Base-by-base conservation (phyloP, 2,888 invertebrate species). In the Melinaea marsaeus region DNA sequence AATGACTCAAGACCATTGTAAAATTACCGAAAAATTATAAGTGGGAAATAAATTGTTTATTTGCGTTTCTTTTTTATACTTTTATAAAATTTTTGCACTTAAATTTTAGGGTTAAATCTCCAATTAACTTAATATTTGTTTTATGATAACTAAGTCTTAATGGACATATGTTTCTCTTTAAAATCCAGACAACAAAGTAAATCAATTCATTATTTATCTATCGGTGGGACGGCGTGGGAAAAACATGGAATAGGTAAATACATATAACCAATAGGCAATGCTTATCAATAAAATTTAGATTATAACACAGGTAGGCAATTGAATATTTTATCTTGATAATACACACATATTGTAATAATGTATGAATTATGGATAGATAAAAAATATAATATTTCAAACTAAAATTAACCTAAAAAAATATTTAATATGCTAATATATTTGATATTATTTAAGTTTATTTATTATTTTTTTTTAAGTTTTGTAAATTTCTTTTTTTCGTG, bases 221-320 rank as follows among this genome's bases (percentile, higher is more conserved):
- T 22, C 22, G 46, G 9, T 13, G 4, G 42, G 42, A 42, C 42
- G 42, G 51, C 51, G 32, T 61, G 60, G 56, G 56, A 56, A 56
- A 47, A 47, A 61, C 46, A 55, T 11, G 60, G 37, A 46, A 47
- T 56, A 61, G 34, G 47, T 56, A 61, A 61, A 56, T 55, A 56
- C 46, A 51, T 32, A 7, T 7, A 32, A 51, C 11, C 35, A 46
- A 56, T 61, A 47, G 56, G 13, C 45, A 34, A 47, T 55, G 34
- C 55, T 61, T 55, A 61, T 61, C 60, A 55, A 61, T 56, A 34
- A 61, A 61, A 56, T 61, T 61, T 34, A 56, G 55, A 47, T 61
- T 46, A 47, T 32, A 51, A 22, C 34, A 56, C 56, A 46, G 60
- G 22, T 47, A 56, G 47, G 55, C 56, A 42, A 42, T 42, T 42